Conservation (phyloP, 2,113 vertebrate species). For the Theristicus caerulescens region DNA sequence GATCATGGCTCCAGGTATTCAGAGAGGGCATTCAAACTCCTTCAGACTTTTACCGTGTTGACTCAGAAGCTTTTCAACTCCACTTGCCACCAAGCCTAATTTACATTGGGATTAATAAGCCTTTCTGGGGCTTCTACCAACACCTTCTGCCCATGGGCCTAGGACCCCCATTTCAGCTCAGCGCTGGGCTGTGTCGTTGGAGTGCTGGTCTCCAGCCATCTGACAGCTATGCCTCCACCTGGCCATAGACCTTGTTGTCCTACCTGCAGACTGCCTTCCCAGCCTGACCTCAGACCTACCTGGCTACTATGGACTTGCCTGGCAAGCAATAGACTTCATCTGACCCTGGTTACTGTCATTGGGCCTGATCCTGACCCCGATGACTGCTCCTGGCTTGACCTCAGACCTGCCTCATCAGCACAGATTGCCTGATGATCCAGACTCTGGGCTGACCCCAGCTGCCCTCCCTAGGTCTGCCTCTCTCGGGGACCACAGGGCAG, state of each 20-base stretch:
- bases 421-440: background rate
- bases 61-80: background rate
- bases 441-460: background rate
- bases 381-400: background rate
- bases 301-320: background rate
- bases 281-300: background rate
- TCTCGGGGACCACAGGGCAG: background rate
- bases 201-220: background rate
- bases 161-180: background rate
- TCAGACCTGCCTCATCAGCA: background rate
- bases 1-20: background rate
- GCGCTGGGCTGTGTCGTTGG: rapidly evolving
- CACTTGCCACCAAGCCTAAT: background rate
- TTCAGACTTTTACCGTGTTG: background rate
- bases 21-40: background rate
- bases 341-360: background rate
- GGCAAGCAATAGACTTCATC: background rate
- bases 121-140: background rate
- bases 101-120: background rate
- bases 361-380: background rate
- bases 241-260: background rate
- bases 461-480: background rate
- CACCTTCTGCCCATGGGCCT: background rate
- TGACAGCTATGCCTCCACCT: background rate
- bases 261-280: background rate